Percentiles rank a stretch among this genome's conserved stretches.
Conservation (phyloP, 2,113 vertebrate genomes). For the Pelecanus crispus region DNA sequence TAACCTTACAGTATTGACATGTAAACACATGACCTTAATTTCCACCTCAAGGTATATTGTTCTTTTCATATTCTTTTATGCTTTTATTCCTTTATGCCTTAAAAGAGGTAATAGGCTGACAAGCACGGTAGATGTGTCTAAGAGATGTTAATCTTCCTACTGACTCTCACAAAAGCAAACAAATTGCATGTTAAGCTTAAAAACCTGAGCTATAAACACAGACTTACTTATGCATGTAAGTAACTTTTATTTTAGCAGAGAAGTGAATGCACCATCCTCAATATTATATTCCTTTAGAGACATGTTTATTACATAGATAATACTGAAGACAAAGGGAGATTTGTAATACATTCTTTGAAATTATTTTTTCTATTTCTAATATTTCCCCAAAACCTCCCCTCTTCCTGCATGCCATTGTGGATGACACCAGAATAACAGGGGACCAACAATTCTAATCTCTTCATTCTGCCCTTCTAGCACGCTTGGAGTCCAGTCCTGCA, state of each 20-base stretch:
- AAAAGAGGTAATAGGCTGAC: background rate
- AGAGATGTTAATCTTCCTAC: background rate
- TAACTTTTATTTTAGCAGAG: background rate
- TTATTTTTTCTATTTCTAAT: background rate
- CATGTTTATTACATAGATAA: background rate
- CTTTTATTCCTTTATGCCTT: background rate
- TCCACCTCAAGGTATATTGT: background rate
- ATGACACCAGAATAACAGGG: background rate
- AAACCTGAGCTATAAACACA: background rate
- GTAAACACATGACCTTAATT: background rate
- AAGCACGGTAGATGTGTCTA: background rate
- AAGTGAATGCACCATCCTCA: background rate
- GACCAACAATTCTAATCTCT: background rate
- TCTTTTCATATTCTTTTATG: background rate
- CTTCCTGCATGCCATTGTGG: background rate
- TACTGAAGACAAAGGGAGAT: background rate
- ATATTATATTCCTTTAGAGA: background rate
- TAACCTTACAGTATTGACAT: background rate
- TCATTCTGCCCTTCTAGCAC: background rate
- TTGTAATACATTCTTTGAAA: background rate
- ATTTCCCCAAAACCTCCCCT: background rate
- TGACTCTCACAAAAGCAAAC: background rate
- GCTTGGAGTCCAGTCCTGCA: background rate
- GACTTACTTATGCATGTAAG: background rate
- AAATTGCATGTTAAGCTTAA: background rate